Percentiles rank a stretch among this genome's conserved stretches.
phyloP scores from a whole-genome alignment of 2,797 vertebrate genomes.

The Crax fasciolata region DNA sequence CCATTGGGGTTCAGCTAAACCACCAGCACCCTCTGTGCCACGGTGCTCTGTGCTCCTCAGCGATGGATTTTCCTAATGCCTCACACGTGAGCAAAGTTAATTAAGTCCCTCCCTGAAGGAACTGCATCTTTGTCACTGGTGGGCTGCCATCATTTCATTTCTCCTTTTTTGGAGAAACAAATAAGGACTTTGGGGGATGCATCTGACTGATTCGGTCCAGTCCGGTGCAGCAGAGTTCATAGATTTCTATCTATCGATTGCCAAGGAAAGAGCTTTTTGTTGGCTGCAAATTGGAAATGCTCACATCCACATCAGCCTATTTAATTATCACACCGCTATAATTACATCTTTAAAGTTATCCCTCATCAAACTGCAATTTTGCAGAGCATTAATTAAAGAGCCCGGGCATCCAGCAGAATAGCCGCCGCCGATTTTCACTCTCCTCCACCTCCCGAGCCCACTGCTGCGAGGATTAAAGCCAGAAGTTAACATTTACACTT shows the following conservation, averaged over 20 bases:
- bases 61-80: accelerated
- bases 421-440: background rate
- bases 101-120: background rate
- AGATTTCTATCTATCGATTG: background rate
- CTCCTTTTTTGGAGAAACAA: background rate
- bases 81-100: background rate
- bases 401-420: background rate
- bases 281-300: background rate
- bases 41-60: background rate
- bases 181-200: background rate
- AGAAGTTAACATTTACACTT: background rate
- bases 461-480: background rate
- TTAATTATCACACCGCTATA: background rate
- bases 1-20: background rate
- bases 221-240: accelerated
- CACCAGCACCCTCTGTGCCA: background rate
- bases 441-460: background rate
- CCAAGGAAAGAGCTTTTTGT: background rate
- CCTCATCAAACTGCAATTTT: slow-evolving; percentile 8
- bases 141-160: background rate
- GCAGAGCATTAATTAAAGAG: slow-evolving; percentile 8
- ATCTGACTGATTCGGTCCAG: accelerated
- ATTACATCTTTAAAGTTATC: slow-evolving; percentile 12
- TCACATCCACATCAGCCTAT: background rate
- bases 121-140: background rate